Conservation (phyloP, 2,113 vertebrate genomes). For the Vulpes vulpes region DNA sequence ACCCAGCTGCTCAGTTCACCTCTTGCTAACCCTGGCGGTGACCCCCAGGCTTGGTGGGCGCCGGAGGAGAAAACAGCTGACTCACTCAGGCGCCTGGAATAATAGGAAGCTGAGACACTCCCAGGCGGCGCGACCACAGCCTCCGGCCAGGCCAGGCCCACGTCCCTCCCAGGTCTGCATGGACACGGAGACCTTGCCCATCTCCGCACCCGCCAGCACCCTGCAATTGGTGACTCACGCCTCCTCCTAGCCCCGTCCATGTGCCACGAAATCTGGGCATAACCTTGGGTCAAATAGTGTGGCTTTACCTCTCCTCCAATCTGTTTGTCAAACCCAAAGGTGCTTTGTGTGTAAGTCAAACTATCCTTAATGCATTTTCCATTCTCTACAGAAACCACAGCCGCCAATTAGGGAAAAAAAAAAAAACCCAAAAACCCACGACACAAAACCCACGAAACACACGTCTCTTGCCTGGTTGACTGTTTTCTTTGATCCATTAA, state of each 20-base stretch:
- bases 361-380: slow-evolving; percentile 53
- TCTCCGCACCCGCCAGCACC: neutral
- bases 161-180: neutral
- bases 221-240: rapidly evolving
- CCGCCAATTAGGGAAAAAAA: neutral
- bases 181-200: rapidly evolving
- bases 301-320: neutral
- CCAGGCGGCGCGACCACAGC: neutral
- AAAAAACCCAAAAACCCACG: neutral
- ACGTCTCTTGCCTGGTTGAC: slow-evolving; percentile 62
- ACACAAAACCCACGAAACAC: neutral
- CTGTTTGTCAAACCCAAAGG: neutral
- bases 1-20: neutral
- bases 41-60: neutral
- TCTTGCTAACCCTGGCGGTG: rapidly evolving
- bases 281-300: rapidly evolving
- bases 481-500: slow-evolving; percentile 84
- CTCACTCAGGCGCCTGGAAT: rapidly evolving
- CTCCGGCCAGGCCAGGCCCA: neutral
- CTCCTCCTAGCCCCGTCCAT: neutral
- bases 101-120: neutral
- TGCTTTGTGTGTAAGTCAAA: neutral
- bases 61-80: neutral
- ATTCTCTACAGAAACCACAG: slow-evolving; percentile 49
- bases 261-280: neutral